Evolutionary conservation across 2,797 vertebrate species (phyloP).

Genomic region (Sebastes hubbsi): DNA sequence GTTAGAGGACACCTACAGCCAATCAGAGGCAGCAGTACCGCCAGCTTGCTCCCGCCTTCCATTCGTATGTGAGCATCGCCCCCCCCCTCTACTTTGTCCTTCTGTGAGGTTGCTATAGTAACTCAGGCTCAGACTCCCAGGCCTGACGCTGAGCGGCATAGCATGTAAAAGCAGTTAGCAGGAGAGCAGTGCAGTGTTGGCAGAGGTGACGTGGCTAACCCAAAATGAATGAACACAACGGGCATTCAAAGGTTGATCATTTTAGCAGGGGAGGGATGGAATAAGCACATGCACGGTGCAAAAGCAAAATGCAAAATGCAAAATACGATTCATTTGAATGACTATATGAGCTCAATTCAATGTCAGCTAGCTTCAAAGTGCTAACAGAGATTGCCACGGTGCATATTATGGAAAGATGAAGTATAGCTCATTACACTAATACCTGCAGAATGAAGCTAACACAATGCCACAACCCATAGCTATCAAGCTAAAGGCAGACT

Average conservation of each 20-base stretch:
- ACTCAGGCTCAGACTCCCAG: conserved; percentile 77
- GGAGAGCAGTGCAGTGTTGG: conserved; percentile 57
- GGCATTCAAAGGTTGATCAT: conserved; percentile 2
- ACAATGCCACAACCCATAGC: not conserved
- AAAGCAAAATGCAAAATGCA: not conserved
- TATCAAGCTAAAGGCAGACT: not conserved
- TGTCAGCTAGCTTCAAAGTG: not conserved
- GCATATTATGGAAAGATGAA: not conserved
- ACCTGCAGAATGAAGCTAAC: not conserved
- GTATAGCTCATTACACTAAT: not conserved
- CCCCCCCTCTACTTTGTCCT: conserved; percentile 81
- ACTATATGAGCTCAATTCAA: not conserved
- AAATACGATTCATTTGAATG: not conserved
- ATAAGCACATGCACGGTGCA: not conserved
- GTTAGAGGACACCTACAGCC: conserved; percentile 73
- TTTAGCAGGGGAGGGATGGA: conserved; percentile 5
- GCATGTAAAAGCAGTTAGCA: conserved; percentile 50
- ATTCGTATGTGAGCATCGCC: conserved; percentile 67
- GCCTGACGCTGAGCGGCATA: conserved; percentile 56
- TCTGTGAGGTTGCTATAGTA: conserved; percentile 91
- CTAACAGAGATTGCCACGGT: not conserved
- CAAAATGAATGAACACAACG: conserved; percentile 49
- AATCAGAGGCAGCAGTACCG: conserved; percentile 82
- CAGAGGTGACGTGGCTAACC: conserved; percentile 63
- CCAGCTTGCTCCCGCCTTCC: conserved; percentile 62